These are phyloP conservation scores for Enteromius anoplus DNA, from an alignment of 2,797 vertebrate genomes.

Conservation along the genomic window DNA sequence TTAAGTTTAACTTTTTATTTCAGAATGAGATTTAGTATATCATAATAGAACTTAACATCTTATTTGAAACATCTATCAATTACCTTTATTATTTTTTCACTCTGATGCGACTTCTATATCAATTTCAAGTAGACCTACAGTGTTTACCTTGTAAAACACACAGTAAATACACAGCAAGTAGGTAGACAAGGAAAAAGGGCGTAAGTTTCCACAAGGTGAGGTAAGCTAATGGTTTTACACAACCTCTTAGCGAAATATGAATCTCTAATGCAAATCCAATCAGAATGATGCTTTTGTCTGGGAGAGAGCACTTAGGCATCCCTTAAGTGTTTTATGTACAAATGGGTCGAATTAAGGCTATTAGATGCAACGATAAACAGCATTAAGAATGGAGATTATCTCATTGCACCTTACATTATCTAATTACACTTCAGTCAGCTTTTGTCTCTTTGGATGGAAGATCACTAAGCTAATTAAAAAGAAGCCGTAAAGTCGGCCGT, in stretches of 20 bases:
- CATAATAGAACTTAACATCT: not conserved
- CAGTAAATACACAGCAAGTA: not conserved
- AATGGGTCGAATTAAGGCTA: constrained; percentile 61
- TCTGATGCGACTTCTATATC: not conserved
- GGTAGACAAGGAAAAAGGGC: constrained; percentile 18
- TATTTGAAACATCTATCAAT: not conserved
- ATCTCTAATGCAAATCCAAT: constrained; percentile 63
- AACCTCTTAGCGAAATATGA: constrained; percentile 52
- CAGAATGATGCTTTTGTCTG: constrained; percentile 63
- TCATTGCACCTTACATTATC: constrained; percentile 61
- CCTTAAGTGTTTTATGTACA: constrained; percentile 63
- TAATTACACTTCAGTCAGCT: constrained; percentile 61
- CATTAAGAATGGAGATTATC: constrained; percentile 61
- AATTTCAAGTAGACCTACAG: not conserved
- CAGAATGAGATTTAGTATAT: not conserved
- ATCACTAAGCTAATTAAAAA: constrained; percentile 59
- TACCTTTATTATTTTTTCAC: not conserved
- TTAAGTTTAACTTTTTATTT: not conserved
- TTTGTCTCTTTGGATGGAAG: constrained; percentile 57
- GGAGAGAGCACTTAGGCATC: constrained; percentile 61
- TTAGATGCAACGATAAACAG: constrained; percentile 62
- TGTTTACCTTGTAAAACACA: constrained; percentile 6
- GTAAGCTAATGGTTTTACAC: constrained; percentile 47
- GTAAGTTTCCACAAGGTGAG: constrained; percentile 31
- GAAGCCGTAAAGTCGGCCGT: constrained; percentile 47